Conservation (phyloP, 2,113 vertebrate species). For the Columbina picui region DNA sequence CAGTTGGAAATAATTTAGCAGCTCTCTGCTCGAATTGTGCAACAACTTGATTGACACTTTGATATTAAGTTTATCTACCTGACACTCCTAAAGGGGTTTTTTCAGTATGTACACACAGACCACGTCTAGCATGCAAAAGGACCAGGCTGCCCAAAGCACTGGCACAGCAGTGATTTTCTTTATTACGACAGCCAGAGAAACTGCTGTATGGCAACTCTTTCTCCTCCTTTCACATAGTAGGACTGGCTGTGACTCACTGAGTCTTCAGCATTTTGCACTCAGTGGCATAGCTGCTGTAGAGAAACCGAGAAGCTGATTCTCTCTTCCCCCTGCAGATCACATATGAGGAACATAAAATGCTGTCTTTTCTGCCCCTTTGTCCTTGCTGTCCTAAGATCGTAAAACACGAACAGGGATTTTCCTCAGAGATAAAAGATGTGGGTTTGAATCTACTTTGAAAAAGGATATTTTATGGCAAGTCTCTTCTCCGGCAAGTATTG, state of each 20-base stretch:
- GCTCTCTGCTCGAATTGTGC: background rate
- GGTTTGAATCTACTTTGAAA: background rate
- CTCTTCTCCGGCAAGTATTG: background rate
- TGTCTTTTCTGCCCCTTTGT: background rate
- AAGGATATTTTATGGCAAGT: background rate
- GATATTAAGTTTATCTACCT: background rate
- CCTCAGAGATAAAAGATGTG: background rate
- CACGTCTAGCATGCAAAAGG: background rate
- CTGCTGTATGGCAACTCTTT: fast-evolving
- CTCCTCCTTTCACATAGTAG: background rate
- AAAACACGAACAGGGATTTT: background rate
- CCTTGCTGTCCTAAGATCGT: background rate
- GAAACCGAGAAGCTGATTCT: background rate
- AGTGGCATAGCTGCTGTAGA: background rate
- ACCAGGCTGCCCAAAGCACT: background rate
- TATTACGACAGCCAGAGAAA: background rate
- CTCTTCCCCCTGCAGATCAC: background rate
- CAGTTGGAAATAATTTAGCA: background rate
- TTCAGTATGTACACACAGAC: background rate
- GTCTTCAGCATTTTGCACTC: background rate
- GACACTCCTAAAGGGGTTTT: background rate
- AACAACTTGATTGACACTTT: background rate
- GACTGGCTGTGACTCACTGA: background rate
- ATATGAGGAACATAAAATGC: background rate
- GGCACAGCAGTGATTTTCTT: background rate